Conservation (phyloP, 2,888 invertebrate species). For the Cantharis rustica region DNA sequence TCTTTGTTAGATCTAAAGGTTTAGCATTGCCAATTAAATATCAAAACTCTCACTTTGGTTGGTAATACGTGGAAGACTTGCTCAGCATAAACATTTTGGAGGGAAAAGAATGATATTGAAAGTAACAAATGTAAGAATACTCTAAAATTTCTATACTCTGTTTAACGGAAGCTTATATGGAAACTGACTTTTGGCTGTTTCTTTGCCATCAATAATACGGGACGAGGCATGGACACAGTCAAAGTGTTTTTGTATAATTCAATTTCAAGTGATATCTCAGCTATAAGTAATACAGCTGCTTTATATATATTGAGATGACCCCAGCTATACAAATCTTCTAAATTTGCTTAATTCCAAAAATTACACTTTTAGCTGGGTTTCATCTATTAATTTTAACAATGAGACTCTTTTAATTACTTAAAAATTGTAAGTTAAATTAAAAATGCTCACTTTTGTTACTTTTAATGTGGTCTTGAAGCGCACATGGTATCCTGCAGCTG, state of each 20-base stretch:
- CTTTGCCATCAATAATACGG: slow-evolving; percentile 57
- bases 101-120: neutral
- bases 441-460: too few relatives aligned
- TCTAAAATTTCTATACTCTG: slow-evolving; percentile 35
- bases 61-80: neutral
- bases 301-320: too few relatives aligned
- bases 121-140: slow-evolving; percentile 49
- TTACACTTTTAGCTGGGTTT: too few relatives aligned
- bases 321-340: too few relatives aligned
- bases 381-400: too few relatives aligned
- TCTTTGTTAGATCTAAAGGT: slow-evolving; percentile 5
- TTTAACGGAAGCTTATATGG: slow-evolving; percentile 56
- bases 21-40: neutral
- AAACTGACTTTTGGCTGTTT: slow-evolving; percentile 50
- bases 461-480: too few relatives aligned
- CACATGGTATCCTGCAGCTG: too few relatives aligned
- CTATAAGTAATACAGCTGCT: neutral
- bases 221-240: neutral
- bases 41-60: neutral
- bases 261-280: neutral
- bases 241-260: slow-evolving; percentile 9
- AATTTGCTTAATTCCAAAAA: too few relatives aligned
- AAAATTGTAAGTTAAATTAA: too few relatives aligned
- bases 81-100: neutral
- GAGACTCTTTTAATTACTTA: too few relatives aligned